A percentile compares a stretch with the other conserved stretches of the same genome.
phyloP scores from a whole-genome alignment of 2,888 invertebrate species.

The Latheticus oryzae region DNA sequence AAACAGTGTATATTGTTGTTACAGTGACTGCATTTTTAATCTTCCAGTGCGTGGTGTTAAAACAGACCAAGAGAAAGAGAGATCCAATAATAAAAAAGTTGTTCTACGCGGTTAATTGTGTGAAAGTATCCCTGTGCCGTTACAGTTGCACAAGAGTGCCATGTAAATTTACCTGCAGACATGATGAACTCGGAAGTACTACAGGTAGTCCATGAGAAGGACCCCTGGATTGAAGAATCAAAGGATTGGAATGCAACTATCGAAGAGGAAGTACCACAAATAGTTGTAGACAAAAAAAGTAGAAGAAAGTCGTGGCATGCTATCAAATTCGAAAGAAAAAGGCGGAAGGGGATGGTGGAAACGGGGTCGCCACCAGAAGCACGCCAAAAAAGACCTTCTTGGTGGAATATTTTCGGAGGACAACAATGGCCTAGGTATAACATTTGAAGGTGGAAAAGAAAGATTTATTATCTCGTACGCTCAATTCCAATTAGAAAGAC shows the following conservation, averaged over 20 bases:
- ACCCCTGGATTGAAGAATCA: constrained; percentile 60
- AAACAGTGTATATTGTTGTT: constrained; percentile 2
- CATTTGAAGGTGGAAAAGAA: too few species aligned
- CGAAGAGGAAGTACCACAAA: constrained; percentile 49
- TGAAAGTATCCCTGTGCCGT: constrained; percentile 33
- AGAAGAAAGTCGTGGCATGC: constrained; percentile 66
- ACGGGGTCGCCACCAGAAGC: constrained; percentile 63
- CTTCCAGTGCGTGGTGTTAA: constrained; percentile 1
- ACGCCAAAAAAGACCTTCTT: constrained; percentile 82
- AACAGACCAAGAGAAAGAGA: constrained; percentile 18
- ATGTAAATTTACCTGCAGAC: constrained; percentile 25
- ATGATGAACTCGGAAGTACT: constrained; percentile 61
- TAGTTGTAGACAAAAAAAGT: constrained; percentile 61
- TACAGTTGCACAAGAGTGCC: constrained; percentile 26
- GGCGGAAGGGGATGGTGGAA: constrained; percentile 62
- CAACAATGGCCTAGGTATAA: constrained; percentile 81
- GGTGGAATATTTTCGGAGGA: constrained; percentile 91
- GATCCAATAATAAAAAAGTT: constrained; percentile 10
- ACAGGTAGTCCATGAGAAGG: constrained; percentile 64
- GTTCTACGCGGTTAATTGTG: constrained; percentile 36
- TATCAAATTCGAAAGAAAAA: constrained; percentile 64
- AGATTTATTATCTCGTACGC: too few species aligned
- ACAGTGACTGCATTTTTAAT: constrained; percentile 14
- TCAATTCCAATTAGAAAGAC: too few species aligned
- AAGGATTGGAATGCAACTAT: constrained; percentile 58